Percentiles rank a stretch among this genome's conserved stretches.
phyloP scores from a whole-genome alignment of 2,113 vertebrate species.

The Gymnarchus niloticus region DNA sequence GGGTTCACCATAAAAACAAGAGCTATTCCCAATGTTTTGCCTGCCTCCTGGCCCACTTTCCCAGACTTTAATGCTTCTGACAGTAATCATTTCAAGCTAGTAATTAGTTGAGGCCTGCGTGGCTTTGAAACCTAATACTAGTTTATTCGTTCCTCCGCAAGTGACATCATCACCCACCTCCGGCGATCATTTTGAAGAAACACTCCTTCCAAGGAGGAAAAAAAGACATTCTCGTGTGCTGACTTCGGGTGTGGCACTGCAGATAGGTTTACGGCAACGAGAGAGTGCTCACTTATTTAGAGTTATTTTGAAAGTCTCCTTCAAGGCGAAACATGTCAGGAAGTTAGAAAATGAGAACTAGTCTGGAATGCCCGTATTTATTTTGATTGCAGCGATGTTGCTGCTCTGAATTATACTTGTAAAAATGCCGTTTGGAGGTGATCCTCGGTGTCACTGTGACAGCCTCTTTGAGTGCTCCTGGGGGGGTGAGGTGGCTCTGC shows the following conservation, averaged over 20 bases:
- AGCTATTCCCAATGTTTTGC: slow-evolving; percentile 49
- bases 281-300: neutral
- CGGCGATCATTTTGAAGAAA: no score
- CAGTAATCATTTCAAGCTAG: slow-evolving; percentile 49
- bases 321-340: slow-evolving; percentile 44
- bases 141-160: slow-evolving; percentile 57
- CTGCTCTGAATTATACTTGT: slow-evolving; percentile 46
- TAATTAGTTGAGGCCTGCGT: slow-evolving; percentile 43
- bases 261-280: neutral
- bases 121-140: slow-evolving; percentile 51
- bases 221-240: neutral
- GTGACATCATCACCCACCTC: slow-evolving; percentile 47
- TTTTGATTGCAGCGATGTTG: slow-evolving; percentile 52
- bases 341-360: slow-evolving; percentile 54
- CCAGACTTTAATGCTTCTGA: slow-evolving; percentile 43
- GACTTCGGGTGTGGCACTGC: neutral
- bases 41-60: slow-evolving; percentile 35
- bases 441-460: neutral
- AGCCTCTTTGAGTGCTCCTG: neutral
- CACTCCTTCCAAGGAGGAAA: neutral
- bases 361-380: slow-evolving; percentile 56
- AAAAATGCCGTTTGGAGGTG: slow-evolving; percentile 45
- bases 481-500: neutral
- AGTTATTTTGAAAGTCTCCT: slow-evolving; percentile 44
- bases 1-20: slow-evolving; percentile 39